Conservation (phyloP, 2,797 vertebrate species). For the Staurois parvus region DNA sequence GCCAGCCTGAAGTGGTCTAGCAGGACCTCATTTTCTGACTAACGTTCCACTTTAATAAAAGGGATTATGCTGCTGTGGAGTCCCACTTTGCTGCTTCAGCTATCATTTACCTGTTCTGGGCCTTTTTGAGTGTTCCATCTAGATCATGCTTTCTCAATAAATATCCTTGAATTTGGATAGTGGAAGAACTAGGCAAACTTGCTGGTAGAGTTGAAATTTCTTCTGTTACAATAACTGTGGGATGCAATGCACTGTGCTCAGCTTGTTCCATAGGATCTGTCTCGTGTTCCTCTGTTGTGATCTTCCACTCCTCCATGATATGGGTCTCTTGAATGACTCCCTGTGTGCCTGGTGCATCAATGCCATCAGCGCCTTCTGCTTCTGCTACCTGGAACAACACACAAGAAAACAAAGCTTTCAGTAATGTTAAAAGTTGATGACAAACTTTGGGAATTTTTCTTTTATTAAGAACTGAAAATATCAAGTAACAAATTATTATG, state of each 20-base stretch:
- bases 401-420: background rate
- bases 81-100: background rate
- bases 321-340: conserved; percentile 51
- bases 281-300: background rate
- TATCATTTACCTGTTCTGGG: conserved; percentile 85
- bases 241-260: conserved; percentile 60
- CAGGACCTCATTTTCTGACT: too few relatives aligned
- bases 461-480: too few relatives aligned
- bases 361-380: background rate
- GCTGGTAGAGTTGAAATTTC: conserved; percentile 82
- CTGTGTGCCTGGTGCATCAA: background rate
- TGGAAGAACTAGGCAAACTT: conserved; percentile 69
- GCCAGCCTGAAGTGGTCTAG: too few relatives aligned
- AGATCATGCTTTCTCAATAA: conserved; percentile 91
- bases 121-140: conserved; percentile 89
- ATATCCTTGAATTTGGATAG: conserved; percentile 84
- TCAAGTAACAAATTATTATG: too few relatives aligned
- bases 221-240: conserved; percentile 73
- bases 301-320: conserved; percentile 29
- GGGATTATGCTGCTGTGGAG: too few relatives aligned
- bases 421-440: background rate
- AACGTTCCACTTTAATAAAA: too few relatives aligned
- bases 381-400: conserved; percentile 3
- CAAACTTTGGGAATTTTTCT: too few relatives aligned
- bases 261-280: conserved; percentile 61